These are phyloP conservation scores for Drosophila bocqueti DNA, from an alignment of 1,140 invertebrate species.

Conservation along the genomic window DNA sequence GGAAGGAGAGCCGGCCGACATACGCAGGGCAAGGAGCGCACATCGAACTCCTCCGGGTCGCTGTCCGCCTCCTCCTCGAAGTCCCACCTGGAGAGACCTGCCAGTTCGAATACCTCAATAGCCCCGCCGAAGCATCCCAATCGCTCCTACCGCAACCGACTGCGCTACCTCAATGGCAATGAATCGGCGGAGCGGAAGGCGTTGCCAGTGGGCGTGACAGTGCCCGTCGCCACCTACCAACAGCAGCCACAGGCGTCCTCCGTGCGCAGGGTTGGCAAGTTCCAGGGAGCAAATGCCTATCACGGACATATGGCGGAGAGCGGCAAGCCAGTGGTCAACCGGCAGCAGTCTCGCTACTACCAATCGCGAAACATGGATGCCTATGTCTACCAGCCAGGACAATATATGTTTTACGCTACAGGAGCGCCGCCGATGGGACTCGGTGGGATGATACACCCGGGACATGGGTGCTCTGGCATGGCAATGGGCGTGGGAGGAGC, in stretches of 20 bases:
- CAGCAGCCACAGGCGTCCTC: slow-evolving; percentile 7
- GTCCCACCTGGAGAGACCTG: slow-evolving; percentile 34
- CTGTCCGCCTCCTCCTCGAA: slow-evolving; percentile 61
- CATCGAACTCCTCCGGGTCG: slow-evolving; percentile 60
- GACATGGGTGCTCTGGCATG: background rate
- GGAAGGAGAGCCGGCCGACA: slow-evolving; percentile 31
- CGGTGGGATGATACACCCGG: slow-evolving; percentile 1
- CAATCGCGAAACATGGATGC: slow-evolving; percentile 59
- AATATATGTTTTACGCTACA: slow-evolving; percentile 31
- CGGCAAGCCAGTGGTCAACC: slow-evolving; percentile 7
- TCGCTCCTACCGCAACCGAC: slow-evolving; percentile 58
- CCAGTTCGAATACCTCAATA: slow-evolving; percentile 11
- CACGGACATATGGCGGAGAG: slow-evolving; percentile 3
- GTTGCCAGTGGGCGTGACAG: background rate
- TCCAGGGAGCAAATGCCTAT: slow-evolving; percentile 19
- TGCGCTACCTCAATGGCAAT: slow-evolving; percentile 36
- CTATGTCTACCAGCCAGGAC: slow-evolving; percentile 34
- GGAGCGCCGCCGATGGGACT: slow-evolving; percentile 11
- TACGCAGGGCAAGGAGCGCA: slow-evolving; percentile 12
- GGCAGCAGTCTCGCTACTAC: slow-evolving; percentile 57
- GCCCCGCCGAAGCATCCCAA: slow-evolving; percentile 30
- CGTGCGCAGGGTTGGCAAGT: slow-evolving; percentile 10
- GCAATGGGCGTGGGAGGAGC: background rate
- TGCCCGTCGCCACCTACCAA: slow-evolving; percentile 2
- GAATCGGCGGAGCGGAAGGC: slow-evolving; percentile 4